phyloP scores from a whole-genome alignment of 2,888 invertebrate genomes.

The Lordiphosa fenestrarum region DNA sequence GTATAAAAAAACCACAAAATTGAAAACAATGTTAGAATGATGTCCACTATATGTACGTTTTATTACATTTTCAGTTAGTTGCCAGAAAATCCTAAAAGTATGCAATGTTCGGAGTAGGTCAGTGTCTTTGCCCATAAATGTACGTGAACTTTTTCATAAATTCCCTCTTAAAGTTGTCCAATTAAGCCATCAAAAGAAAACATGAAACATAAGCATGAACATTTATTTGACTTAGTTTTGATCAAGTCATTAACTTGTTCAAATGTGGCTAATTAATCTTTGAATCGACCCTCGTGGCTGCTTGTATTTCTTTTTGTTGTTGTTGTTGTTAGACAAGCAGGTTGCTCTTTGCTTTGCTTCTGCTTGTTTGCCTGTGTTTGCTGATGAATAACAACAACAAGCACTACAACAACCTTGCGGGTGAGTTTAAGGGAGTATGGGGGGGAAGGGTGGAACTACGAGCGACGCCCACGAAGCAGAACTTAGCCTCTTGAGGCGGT shows the following conservation, averaged over 20 bases:
- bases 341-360: conserved; percentile 60
- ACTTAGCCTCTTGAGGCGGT: conserved; percentile 31
- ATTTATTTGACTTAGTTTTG: conserved; percentile 11
- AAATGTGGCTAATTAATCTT: conserved; percentile 29
- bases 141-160: too few species aligned
- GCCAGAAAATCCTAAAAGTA: background rate
- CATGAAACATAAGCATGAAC: conserved; percentile 9
- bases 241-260: conserved; percentile 16
- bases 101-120: background rate
- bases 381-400: conserved; percentile 41
- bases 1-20: too few species aligned
- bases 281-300: conserved; percentile 45
- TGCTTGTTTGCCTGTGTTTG: conserved; percentile 60
- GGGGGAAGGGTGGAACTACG: conserved; percentile 4
- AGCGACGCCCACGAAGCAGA: conserved; percentile 22
- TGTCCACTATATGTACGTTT: too few species aligned
- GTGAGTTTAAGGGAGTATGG: conserved; percentile 3
- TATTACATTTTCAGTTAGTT: too few species aligned
- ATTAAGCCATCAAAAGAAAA: too few species aligned
- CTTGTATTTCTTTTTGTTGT: conserved; percentile 36
- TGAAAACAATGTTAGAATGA: too few species aligned
- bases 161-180: too few species aligned
- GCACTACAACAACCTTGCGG: conserved; percentile 10
- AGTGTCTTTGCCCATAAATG: background rate
- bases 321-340: conserved; percentile 56